Conservation (phyloP, 2,888 invertebrate genomes). For the Digitonthophagus gazella region DNA sequence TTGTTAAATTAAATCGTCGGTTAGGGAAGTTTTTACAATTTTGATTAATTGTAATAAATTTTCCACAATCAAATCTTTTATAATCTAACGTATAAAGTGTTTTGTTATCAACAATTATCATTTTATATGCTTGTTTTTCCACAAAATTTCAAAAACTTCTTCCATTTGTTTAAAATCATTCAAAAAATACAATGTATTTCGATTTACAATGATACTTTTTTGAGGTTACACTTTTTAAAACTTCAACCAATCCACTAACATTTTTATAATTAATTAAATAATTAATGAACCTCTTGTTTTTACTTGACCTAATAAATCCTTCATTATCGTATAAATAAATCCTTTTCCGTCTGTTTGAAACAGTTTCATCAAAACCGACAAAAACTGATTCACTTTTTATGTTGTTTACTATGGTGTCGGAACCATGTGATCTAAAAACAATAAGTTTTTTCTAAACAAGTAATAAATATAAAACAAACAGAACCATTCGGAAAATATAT, state of each 20-base stretch:
- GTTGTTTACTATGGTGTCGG: neutral
- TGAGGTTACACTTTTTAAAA: too few species aligned
- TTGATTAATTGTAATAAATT: neutral
- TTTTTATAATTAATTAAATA: neutral
- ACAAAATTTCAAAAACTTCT: neutral
- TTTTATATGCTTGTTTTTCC: neutral
- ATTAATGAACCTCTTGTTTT: neutral
- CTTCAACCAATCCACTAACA: neutral
- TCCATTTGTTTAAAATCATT: neutral
- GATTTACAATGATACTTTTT: too few species aligned
- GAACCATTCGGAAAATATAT: too few species aligned
- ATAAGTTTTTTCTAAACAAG: too few species aligned
- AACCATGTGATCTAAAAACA: neutral
- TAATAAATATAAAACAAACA: too few species aligned
- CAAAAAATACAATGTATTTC: neutral
- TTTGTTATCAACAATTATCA: neutral
- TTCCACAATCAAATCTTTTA: neutral
- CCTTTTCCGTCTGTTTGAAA: neutral
- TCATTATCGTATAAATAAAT: neutral
- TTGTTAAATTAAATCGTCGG: neutral
- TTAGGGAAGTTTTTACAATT: neutral
- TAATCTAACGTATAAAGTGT: neutral
- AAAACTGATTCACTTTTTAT: neutral
- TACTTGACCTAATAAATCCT: neutral
- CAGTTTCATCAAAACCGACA: neutral